Conservation (phyloP, 2,797 vertebrate genomes). For the Anguilla anguilla region DNA sequence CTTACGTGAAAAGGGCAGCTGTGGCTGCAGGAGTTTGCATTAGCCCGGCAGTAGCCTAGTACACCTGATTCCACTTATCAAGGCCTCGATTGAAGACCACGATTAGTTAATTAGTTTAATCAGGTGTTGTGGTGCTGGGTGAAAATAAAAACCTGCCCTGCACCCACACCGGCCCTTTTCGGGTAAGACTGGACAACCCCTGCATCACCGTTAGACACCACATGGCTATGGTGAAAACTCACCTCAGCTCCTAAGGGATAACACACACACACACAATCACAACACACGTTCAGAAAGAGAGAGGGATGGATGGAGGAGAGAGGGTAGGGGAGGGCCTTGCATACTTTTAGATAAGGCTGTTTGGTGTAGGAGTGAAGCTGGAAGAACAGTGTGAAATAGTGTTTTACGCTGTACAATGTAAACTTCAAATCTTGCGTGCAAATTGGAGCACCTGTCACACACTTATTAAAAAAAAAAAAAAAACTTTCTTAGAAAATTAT, state of each 20-base stretch:
- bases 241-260: neutral
- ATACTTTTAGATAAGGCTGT: neutral
- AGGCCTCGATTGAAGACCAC: too few species aligned
- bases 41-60: too few species aligned
- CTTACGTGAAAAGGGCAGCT: neutral
- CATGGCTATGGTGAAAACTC: neutral
- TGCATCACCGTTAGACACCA: neutral
- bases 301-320: neutral
- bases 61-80: too few species aligned
- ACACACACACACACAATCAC: neutral
- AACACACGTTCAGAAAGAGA: neutral
- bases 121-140: too few species aligned
- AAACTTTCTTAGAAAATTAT: neutral
- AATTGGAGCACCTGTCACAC: neutral
- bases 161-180: too few species aligned
- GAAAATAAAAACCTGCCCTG: too few species aligned
- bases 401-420: conserved; percentile 11
- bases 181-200: neutral
- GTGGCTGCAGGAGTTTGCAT: neutral
- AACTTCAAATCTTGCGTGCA: neutral
- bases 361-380: neutral
- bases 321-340: neutral
- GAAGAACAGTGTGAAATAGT: neutral
- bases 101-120: too few species aligned
- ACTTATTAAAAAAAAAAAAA: neutral